These are phyloP conservation scores for Pleuronectes platessa DNA, from an alignment of 2,113 vertebrate species.

Conservation along the genomic window DNA sequence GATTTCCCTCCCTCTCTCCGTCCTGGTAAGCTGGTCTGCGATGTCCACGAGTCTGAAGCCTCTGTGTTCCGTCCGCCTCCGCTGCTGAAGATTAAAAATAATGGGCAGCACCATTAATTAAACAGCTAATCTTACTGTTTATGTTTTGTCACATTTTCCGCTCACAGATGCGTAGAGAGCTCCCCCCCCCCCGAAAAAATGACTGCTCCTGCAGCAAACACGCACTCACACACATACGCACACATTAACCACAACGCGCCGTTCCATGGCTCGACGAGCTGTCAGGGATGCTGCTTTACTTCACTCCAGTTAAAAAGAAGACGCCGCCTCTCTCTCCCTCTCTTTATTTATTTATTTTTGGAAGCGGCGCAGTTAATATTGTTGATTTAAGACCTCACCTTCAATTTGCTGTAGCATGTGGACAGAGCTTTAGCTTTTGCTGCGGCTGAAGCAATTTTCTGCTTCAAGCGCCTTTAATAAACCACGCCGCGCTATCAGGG, in stretches of 20 bases:
- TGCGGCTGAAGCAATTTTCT: conserved; percentile 81
- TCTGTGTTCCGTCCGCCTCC: conserved; percentile 67
- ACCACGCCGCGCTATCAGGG: conserved; percentile 72
- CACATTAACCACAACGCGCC: conserved; percentile 8
- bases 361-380: conserved; percentile 79
- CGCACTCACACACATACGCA: not conserved
- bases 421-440: conserved; percentile 71
- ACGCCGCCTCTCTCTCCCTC: not conserved
- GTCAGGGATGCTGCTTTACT: conserved; percentile 27
- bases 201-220: conserved; percentile 22
- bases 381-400: conserved; percentile 82
- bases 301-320: conserved; percentile 36
- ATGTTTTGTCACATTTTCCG: conserved; percentile 70
- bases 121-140: conserved; percentile 77
- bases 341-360: conserved; percentile 47
- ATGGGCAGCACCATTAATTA: conserved; percentile 77
- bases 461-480: conserved; percentile 84
- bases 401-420: conserved; percentile 75
- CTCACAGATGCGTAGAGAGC: conserved; percentile 63
- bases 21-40: conserved; percentile 61
- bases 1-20: conserved; percentile 52
- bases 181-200: conserved; percentile 25
- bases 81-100: conserved; percentile 78
- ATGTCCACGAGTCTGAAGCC: conserved; percentile 69
- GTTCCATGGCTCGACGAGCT: conserved; percentile 20